Evolutionary conservation across 2,888 invertebrate genomes (phyloP), one percentile per base, ranked within the genome.

Genomic region (Erebia epiphron): DNA sequence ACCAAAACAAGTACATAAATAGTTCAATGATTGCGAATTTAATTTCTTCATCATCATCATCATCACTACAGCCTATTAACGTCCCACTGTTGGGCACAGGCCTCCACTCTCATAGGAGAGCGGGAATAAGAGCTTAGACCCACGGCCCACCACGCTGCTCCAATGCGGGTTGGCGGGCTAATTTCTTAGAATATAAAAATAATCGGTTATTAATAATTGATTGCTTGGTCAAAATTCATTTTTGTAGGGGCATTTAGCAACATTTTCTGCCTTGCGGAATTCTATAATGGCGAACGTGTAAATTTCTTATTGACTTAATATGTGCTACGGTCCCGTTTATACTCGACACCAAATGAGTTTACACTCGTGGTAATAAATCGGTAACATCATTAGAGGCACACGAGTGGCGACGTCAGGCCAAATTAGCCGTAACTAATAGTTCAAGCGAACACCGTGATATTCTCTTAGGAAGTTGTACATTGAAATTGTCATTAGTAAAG

Each of bases 341-440:
- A 49, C 18, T 11, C 54, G 54, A 18, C 50, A 58, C 26, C 54
- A 58, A 69, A 74, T 73, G 73, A 75, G 60, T 26, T 26, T 57
- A 21, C 18, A 18, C 75, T 71, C 78, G 80, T 77, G 69, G 79
- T 76, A 79, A 87, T 88, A 87, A 86, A 86, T 87, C 82, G 79
- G 78, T 78, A 70, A 75, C 79, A 81, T 85, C 85, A 83, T 88
- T 85, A 87, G 77, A 79, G 75, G 80, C 79, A 76, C 69, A 76
- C 69, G 78, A 68, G 68, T 70, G 78, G 79, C 76, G 79, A 66
- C 68, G 77, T 70, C 68, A 74, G 75, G 70, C 71, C 76, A 82
- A 82, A 88, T 86, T 84, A 81, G 79, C 83, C 84, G 83, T 81
- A 79, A 78, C 84, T 80, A 82, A 84, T 66, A 66, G 66, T n/a